Evolutionary conservation across 1,140 invertebrate species (phyloP).

Genomic region (Campoletis sonorensis): DNA sequence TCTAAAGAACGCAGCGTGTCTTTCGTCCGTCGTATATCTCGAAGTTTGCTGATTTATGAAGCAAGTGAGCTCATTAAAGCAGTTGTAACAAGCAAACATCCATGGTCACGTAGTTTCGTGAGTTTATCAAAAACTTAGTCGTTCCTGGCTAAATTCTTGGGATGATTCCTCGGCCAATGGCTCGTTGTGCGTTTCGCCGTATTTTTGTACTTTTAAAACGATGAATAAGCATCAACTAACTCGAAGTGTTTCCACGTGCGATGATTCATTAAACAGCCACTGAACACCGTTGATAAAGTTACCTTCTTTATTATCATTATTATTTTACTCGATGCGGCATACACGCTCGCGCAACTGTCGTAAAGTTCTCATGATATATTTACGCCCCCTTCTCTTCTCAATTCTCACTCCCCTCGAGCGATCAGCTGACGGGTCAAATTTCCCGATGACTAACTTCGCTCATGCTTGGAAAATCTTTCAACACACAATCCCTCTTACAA

Average conservation of each 20-base stretch:
- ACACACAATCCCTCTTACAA: too few relatives aligned
- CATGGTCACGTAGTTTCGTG: too few relatives aligned
- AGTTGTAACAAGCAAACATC: too few relatives aligned
- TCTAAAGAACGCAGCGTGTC: too few relatives aligned
- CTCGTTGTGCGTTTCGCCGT: background rate
- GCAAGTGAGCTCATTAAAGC: too few relatives aligned
- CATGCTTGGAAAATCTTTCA: too few relatives aligned
- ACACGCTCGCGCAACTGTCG: background rate
- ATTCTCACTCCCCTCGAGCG: background rate
- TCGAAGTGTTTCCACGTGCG: background rate
- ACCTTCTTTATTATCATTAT: background rate
- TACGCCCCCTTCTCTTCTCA: background rate
- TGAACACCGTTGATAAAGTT: background rate
- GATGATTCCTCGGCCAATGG: too few relatives aligned
- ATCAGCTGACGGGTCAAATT: constrained; percentile 11
- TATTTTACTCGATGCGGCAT: background rate
- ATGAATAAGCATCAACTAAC: background rate
- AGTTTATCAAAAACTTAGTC: too few relatives aligned
- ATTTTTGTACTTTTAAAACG: background rate
- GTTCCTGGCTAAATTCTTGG: too few relatives aligned
- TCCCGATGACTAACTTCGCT: background rate
- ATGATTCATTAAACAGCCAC: constrained; percentile 1
- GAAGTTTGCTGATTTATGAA: too few relatives aligned
- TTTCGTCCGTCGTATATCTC: too few relatives aligned
- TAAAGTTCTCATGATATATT: background rate